These are phyloP conservation scores for Symphodus melops DNA, from an alignment of 2,113 vertebrate genomes.

Conservation along the genomic window DNA sequence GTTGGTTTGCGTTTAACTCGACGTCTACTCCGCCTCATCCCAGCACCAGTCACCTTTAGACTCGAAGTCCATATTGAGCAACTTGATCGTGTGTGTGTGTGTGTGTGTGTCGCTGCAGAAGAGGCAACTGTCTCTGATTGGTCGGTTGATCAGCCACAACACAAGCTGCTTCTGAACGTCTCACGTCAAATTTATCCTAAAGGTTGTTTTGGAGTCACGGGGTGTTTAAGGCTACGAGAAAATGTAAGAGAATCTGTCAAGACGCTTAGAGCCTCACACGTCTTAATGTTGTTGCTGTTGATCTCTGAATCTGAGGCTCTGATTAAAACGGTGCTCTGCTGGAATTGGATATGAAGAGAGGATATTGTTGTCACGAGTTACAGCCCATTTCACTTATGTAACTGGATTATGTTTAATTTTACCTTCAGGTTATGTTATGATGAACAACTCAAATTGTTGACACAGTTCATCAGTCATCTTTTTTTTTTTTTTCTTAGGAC, in stretches of 20 bases:
- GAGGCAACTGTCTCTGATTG: slow-evolving; percentile 26
- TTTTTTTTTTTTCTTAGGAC: not conserved
- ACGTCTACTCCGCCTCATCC: not conserved
- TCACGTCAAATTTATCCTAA: not conserved
- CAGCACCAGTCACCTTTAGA: not conserved
- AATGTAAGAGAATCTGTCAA: slow-evolving; percentile 1
- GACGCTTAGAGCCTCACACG: not conserved
- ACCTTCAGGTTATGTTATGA: not conserved
- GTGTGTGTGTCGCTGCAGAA: not conserved
- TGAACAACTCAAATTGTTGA: not conserved
- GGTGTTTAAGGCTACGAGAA: not conserved
- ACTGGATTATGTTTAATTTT: slow-evolving; percentile 40
- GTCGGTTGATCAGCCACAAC: not conserved
- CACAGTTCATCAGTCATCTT: not conserved
- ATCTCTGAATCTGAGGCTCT: slow-evolving; percentile 33
- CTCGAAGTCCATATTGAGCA: slow-evolving; percentile 30
- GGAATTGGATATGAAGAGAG: slow-evolving; percentile 53
- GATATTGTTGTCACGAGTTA: slow-evolving; percentile 35
- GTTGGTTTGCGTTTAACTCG: slow-evolving; percentile 14
- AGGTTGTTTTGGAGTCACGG: not conserved
- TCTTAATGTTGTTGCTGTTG: slow-evolving; percentile 29
- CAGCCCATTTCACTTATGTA: slow-evolving; percentile 25
- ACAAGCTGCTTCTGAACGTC: no score
- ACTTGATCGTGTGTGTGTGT: slow-evolving; percentile 4
- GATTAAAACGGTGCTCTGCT: slow-evolving; percentile 30